These are phyloP conservation scores for Nomia melanderi DNA, from an alignment of 1,140 invertebrate genomes.

Conservation along the genomic window DNA sequence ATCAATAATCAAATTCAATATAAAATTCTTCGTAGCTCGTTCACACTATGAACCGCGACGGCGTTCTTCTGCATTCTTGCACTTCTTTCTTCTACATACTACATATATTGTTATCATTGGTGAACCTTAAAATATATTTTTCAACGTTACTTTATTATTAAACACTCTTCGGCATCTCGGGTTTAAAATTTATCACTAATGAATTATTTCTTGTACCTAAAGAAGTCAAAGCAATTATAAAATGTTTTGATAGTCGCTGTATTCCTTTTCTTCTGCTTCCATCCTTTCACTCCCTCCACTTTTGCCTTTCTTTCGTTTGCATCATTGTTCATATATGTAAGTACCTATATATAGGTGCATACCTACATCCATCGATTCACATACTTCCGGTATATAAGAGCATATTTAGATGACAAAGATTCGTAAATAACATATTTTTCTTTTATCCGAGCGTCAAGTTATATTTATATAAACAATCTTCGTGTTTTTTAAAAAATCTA, in stretches of 20 bases:
- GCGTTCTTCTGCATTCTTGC: constrained; percentile 35
- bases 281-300: constrained; percentile 44
- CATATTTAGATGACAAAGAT: neutral
- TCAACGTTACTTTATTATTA: neutral
- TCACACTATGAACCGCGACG: constrained; percentile 28
- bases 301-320: constrained; percentile 39
- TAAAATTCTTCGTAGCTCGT: constrained; percentile 22
- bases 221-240: neutral
- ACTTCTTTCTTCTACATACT: constrained; percentile 30
- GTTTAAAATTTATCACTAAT: neutral
- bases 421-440: neutral
- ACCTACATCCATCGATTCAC: too few species aligned
- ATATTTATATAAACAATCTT: neutral
- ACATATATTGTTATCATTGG: constrained; percentile 19
- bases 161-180: neutral
- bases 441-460: neutral
- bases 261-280: constrained; percentile 28
- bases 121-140: neutral
- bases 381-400: too few species aligned
- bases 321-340: constrained; percentile 8
- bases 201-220: neutral
- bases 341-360: too few species aligned
- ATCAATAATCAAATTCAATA: constrained; percentile 14
- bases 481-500: neutral
- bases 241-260: constrained; percentile 34